Evolutionary conservation across 2,888 invertebrate genomes (phyloP).

Genomic region (Habrosyne pyritoides): DNA sequence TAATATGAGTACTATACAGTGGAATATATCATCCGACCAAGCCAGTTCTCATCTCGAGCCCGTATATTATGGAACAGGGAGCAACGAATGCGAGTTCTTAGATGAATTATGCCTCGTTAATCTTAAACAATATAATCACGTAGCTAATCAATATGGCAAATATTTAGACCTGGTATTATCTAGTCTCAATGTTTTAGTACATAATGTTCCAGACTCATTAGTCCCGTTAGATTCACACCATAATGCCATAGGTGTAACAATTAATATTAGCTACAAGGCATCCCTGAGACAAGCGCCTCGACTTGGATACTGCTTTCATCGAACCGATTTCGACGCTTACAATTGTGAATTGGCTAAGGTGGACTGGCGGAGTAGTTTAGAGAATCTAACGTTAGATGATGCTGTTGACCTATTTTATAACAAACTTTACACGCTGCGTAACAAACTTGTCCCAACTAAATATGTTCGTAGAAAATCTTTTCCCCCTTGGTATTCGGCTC

Average conservation of each 20-base stretch:
- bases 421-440: conserved; percentile 8
- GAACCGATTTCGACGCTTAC: not conserved
- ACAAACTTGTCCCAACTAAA: conserved; percentile 14
- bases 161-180: not conserved
- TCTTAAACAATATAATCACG: not conserved
- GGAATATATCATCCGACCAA: not conserved
- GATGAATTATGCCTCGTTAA: not conserved
- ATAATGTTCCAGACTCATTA: not conserved
- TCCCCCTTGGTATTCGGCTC: conserved; percentile 24
- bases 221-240: not conserved
- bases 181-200: not conserved
- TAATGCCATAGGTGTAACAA: not conserved
- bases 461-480: not conserved
- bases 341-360: not conserved
- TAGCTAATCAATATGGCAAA: not conserved
- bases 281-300: not conserved
- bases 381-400: not conserved
- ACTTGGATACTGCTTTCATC: not conserved
- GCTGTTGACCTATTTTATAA: conserved; percentile 13
- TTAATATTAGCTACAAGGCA: not conserved
- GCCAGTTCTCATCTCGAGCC: not conserved
- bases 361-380: conserved; percentile 9
- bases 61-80: not conserved
- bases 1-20: conserved; percentile 13
- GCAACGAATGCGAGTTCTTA: not conserved